Conservation (phyloP, 2,113 vertebrate genomes). For the Laterallus jamaicensis region DNA sequence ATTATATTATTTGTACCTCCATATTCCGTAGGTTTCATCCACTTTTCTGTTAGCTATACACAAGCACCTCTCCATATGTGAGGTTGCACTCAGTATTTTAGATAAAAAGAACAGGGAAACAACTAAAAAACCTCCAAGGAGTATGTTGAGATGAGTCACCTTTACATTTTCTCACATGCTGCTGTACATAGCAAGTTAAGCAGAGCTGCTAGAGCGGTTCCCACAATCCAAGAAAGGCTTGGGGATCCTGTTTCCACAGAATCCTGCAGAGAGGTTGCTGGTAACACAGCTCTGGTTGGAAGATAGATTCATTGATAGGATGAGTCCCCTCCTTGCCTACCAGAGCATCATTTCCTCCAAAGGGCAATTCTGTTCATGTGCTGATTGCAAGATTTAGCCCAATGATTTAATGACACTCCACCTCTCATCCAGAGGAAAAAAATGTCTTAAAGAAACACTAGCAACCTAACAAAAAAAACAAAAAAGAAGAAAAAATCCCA, state of each 20-base stretch:
- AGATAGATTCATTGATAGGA: not conserved
- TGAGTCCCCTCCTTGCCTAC: not conserved
- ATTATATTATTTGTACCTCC: rapidly evolving
- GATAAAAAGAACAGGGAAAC: not conserved
- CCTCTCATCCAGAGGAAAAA: not conserved
- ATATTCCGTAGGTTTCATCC: not conserved
- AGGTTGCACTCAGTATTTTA: not conserved
- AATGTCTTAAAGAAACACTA: not conserved
- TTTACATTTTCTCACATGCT: not conserved
- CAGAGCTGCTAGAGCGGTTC: not conserved
- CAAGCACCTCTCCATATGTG: not conserved
- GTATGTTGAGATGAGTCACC: not conserved
- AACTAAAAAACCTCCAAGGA: not conserved
- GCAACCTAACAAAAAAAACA: not conserved
- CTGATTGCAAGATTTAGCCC: not conserved
- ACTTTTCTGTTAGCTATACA: not conserved
- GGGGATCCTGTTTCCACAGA: not conserved
- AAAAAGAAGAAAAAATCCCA: not conserved
- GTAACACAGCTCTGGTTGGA: not conserved
- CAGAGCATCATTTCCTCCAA: not conserved
- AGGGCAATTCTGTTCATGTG: not conserved
- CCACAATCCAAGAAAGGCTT: not conserved
- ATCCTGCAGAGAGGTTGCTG: not conserved
- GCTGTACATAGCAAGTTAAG: not conserved
- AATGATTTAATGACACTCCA: not conserved